Evolutionary conservation across 2,113 vertebrate species (phyloP).

Genomic region (Scomber japonicus): DNA sequence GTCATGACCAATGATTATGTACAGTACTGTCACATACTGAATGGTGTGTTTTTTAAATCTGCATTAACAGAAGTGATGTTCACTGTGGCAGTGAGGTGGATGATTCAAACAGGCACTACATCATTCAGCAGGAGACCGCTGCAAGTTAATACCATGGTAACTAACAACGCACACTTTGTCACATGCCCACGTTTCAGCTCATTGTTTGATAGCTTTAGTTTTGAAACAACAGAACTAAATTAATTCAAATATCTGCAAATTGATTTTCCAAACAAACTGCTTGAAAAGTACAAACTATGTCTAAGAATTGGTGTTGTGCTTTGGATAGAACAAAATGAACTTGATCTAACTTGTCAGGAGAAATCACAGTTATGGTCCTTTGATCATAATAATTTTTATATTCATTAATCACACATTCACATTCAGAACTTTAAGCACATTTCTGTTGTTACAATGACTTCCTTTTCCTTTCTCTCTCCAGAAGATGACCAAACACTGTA

Average conservation of each 20-base stretch:
- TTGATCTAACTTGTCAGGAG: too few species aligned
- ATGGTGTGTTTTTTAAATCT: constrained; percentile 20
- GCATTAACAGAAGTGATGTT: constrained; percentile 86
- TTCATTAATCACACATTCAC: background rate
- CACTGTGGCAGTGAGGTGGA: constrained; percentile 90
- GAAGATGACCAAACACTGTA: constrained; percentile 79
- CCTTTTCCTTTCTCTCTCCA: constrained; percentile 46
- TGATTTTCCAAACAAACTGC: background rate
- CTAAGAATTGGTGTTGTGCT: background rate
- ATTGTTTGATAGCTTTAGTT: too few species aligned
- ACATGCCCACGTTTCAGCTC: background rate
- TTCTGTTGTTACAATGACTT: constrained; percentile 12
- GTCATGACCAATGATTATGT: background rate
- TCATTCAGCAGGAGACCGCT: constrained; percentile 91
- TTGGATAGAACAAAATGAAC: background rate
- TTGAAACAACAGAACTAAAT: too few species aligned
- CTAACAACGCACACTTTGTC: background rate
- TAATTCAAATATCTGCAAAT: background rate
- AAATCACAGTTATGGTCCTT: too few species aligned
- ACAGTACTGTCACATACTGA: background rate
- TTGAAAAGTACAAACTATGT: background rate
- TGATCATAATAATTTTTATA: too few species aligned
- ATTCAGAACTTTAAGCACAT: background rate
- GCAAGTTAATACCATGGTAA: constrained; percentile 89
- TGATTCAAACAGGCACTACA: constrained; percentile 88